Percentiles rank a stretch among this genome's conserved stretches.
phyloP scores from a whole-genome alignment of 1,140 invertebrate species.

The Cheumatopsyche charites region DNA sequence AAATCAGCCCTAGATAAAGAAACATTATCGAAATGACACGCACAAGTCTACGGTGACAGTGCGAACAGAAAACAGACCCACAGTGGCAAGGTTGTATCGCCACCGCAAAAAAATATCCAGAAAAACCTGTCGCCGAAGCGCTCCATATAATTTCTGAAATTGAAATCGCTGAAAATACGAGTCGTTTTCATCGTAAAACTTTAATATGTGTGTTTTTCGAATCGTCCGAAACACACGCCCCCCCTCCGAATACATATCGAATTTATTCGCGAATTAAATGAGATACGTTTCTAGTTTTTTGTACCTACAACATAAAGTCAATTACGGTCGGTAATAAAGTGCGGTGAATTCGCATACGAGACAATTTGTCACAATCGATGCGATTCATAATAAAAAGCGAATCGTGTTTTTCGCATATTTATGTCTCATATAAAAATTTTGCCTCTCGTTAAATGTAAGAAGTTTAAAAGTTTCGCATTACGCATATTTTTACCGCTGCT shows the following conservation, averaged over 20 bases:
- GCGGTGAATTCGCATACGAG: background rate
- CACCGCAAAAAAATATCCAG: slow-evolving; percentile 15
- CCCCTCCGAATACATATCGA: no score
- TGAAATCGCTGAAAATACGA: background rate
- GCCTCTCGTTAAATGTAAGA: no score
- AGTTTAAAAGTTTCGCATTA: no score
- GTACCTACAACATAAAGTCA: background rate
- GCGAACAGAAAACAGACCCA: background rate
- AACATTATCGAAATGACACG: background rate
- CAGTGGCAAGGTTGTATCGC: slow-evolving; percentile 12
- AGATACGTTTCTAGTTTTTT: slow-evolving; percentile 1
- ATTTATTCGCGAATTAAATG: background rate
- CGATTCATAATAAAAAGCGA: background rate
- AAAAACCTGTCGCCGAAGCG: slow-evolving; percentile 5
- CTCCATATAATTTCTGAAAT: slow-evolving; percentile 22
- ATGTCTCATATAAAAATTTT: background rate
- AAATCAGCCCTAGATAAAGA: background rate
- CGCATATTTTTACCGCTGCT: no score
- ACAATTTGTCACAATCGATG: slow-evolving; percentile 13
- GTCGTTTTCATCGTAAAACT: background rate
- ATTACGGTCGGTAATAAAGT: background rate
- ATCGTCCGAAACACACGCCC: no score
- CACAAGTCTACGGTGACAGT: slow-evolving; percentile 2
- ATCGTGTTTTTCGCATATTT: slow-evolving; percentile 9
- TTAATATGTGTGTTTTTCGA: no score